Conservation (phyloP, 2,888 invertebrate genomes). For the Cerastis rubricosa region DNA sequence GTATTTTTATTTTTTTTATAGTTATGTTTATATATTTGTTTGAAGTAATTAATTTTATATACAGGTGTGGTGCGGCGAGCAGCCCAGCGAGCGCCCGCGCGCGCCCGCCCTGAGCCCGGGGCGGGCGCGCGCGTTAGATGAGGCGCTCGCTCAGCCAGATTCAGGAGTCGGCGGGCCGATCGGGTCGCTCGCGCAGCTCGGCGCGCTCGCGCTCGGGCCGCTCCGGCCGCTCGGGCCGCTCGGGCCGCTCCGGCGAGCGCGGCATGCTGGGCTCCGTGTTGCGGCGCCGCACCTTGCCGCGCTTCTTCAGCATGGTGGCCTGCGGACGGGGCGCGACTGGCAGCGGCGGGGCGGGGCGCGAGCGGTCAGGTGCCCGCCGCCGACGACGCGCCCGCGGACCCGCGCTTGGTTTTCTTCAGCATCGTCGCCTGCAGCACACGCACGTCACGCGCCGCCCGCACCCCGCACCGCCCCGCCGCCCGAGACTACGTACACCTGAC, state of each 20-base stretch:
- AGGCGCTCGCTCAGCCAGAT: slow-evolving; percentile 94
- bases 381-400: slow-evolving; percentile 94
- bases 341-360: slow-evolving; percentile 80
- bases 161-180: slow-evolving; percentile 91
- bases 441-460: slow-evolving; percentile 71
- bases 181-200: slow-evolving; percentile 79
- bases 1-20: slow-evolving; percentile 79
- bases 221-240: slow-evolving; percentile 82
- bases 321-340: slow-evolving; percentile 87
- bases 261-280: slow-evolving; percentile 97
- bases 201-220: slow-evolving; percentile 81
- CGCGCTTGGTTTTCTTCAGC: slow-evolving; percentile 99
- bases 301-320: slow-evolving; percentile 99
- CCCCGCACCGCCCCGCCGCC: slow-evolving; percentile 61
- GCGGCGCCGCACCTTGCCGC: slow-evolving; percentile 98
- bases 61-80: slow-evolving; percentile 71
- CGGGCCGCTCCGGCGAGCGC: slow-evolving; percentile 81
- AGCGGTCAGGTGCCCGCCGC: slow-evolving; percentile 88
- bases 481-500: slow-evolving; percentile 63
- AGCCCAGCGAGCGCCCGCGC: slow-evolving; percentile 82
- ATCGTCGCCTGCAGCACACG: slow-evolving; percentile 97
- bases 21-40: slow-evolving; percentile 72
- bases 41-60: slow-evolving; percentile 74
- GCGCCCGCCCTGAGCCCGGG: slow-evolving; percentile 87
- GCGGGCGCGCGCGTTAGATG: slow-evolving; percentile 90